A percentile compares a stretch with the other conserved stretches of the same genome.
phyloP scores from a whole-genome alignment of 2,113 vertebrate species.

The Geococcyx californianus region DNA sequence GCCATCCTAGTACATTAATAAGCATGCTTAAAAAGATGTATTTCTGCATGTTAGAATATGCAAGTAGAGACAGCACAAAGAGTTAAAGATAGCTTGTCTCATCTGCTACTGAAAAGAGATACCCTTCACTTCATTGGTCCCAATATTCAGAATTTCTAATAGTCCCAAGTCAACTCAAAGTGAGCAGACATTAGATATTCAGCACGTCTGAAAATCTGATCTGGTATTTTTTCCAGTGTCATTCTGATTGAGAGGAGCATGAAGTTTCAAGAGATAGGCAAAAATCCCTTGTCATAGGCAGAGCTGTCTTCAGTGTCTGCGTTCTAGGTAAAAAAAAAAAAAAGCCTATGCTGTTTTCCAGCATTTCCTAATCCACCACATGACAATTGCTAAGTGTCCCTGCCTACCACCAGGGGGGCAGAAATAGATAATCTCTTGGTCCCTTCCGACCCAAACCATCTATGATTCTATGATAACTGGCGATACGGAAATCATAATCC shows the following conservation, averaged over 20 bases:
- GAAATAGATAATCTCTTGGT: no score
- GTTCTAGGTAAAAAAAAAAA: not conserved
- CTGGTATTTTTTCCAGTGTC: not conserved
- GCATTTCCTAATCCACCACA: not conserved
- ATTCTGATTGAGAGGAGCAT: not conserved
- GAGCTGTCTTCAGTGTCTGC: not conserved
- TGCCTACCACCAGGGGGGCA: no score
- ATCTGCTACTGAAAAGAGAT: not conserved
- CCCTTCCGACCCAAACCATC: no score
- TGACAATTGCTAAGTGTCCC: not conserved
- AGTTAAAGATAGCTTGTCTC: not conserved
- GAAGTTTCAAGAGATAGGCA: not conserved
- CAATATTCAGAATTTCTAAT: not conserved
- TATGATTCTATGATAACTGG: no score
- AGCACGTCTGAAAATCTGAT: not conserved
- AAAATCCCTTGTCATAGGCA: not conserved
- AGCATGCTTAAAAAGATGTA: no score
- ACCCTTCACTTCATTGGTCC: not conserved
- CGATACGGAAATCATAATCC: not conserved
- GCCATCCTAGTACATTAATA: not conserved
- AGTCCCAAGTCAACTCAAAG: not conserved
- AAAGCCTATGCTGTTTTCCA: not conserved
- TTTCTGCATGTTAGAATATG: no score
- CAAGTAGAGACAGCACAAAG: not conserved
- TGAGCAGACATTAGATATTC: not conserved